Percentiles rank a stretch among this genome's conserved stretches.
phyloP scores from a whole-genome alignment of 2,113 vertebrate genomes.

The Forbesichthys agassizii region DNA sequence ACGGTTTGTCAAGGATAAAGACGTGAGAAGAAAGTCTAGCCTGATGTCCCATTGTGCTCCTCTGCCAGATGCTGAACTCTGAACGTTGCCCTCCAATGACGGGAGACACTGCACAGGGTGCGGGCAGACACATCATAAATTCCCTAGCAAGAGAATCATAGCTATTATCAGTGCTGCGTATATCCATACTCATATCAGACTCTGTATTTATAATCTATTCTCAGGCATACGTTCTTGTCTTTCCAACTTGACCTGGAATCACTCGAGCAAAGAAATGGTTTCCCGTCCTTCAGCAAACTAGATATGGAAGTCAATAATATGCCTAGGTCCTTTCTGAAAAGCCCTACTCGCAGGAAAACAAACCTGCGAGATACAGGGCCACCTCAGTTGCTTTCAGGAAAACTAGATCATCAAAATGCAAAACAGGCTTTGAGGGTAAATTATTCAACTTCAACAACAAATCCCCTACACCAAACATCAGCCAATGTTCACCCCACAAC shows the following conservation, averaged over 20 bases:
- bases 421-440: conserved; percentile 71
- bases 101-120: conserved; percentile 30
- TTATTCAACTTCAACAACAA: conserved; percentile 61
- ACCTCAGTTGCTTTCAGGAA: conserved; percentile 61
- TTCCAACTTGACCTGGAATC: conserved; percentile 66
- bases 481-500: conserved; percentile 64
- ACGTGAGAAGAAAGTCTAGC: conserved; percentile 67
- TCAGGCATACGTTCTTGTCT: conserved; percentile 48
- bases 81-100: conserved; percentile 51
- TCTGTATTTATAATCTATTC: conserved; percentile 49
- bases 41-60: conserved; percentile 49
- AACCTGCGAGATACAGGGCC: conserved; percentile 55
- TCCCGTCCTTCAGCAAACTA: conserved; percentile 49
- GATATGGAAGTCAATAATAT: conserved; percentile 64
- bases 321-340: conserved; percentile 52
- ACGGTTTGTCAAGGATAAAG: conserved; percentile 61
- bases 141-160: conserved; percentile 47
- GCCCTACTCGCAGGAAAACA: conserved; percentile 66
- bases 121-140: conserved; percentile 42
- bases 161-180: conserved; percentile 58
- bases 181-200: conserved; percentile 32
- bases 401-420: conserved; percentile 77
- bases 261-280: conserved; percentile 57
- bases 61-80: conserved; percentile 42
- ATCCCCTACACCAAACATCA: conserved; percentile 70